Conservation (phyloP, 2,797 vertebrate species). For the Myripristis murdjan region DNA sequence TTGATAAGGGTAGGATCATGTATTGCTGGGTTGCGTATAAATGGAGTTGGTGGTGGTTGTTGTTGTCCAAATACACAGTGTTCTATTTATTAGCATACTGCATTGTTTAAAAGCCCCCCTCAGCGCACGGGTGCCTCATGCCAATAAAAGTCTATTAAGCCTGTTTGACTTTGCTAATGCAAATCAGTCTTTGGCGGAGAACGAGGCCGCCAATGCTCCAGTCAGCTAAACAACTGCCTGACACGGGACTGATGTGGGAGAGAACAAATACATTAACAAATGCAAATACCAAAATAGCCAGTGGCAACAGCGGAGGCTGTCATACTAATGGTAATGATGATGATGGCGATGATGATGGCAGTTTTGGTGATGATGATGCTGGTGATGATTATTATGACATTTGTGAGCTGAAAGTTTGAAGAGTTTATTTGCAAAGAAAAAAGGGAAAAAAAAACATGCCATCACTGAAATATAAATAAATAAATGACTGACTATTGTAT, state of each 20-base stretch:
- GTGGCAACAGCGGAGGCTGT: not conserved
- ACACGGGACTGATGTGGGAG: slow-evolving; percentile 47
- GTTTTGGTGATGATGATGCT: slow-evolving; percentile 29
- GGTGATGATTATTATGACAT: slow-evolving; percentile 22
- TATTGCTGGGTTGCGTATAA: not conserved
- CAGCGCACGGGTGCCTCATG: slow-evolving; percentile 40
- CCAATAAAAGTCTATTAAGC: slow-evolving; percentile 77
- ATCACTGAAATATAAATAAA: too few species aligned
- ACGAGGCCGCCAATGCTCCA: slow-evolving; percentile 27
- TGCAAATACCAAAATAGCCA: slow-evolving; percentile 39
- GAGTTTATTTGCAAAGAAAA: too few species aligned
- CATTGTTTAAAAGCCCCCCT: slow-evolving; percentile 66
- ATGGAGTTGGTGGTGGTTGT: slow-evolving; percentile 12
- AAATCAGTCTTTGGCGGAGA: slow-evolving; percentile 62
- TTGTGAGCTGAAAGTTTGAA: too few species aligned
- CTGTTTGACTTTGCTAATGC: slow-evolving; percentile 77
- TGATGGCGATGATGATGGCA: slow-evolving; percentile 10
- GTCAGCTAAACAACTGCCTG: slow-evolving; percentile 42
- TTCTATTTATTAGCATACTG: slow-evolving; percentile 66
- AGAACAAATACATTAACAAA: slow-evolving; percentile 46
- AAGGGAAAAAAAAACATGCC: too few species aligned
- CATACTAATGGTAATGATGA: slow-evolving; percentile 29
- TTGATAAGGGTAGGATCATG: slow-evolving; percentile 16
- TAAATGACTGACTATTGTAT: too few species aligned
- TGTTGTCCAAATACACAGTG: slow-evolving; percentile 52